Evolutionary conservation across 2,113 vertebrate species (phyloP).

Genomic region (Cnemophilus loriae): DNA sequence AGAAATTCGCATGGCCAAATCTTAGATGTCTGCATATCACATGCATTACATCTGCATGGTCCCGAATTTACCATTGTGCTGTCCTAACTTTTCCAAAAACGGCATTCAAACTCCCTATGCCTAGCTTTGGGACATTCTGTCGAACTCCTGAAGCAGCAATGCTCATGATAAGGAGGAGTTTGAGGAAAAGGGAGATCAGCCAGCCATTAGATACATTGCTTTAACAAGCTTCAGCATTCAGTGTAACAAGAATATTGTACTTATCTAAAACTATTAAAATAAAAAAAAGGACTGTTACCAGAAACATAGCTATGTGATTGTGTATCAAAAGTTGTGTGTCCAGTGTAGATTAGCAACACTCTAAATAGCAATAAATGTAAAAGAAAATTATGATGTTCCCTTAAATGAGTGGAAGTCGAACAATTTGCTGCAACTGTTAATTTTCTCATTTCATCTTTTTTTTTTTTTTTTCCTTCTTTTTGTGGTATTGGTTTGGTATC

Average conservation of each 20-base stretch:
- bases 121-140: not conserved
- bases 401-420: not conserved
- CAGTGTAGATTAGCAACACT: not conserved
- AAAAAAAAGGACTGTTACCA: not conserved
- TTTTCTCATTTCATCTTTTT: not conserved
- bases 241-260: not conserved
- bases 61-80: not conserved
- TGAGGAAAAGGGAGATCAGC: not conserved
- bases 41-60: not conserved
- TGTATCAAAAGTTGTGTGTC: not conserved
- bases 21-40: not conserved
- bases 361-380: not conserved
- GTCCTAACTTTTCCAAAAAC: not conserved
- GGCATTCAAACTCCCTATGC: not conserved
- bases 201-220: not conserved
- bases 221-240: not conserved
- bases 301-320: not conserved
- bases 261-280: not conserved
- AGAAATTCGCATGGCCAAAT: not conserved
- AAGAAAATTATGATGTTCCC: not conserved
- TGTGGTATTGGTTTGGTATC: not conserved
- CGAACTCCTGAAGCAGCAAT: not conserved
- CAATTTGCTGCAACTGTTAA: not conserved
- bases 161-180: accelerated
- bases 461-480: not conserved